Percentiles rank a stretch among this genome's conserved stretches.
These are phyloP conservation scores for Chorisops tibialis DNA, from an alignment of 2,888 invertebrate genomes.

Conservation along the genomic window DNA sequence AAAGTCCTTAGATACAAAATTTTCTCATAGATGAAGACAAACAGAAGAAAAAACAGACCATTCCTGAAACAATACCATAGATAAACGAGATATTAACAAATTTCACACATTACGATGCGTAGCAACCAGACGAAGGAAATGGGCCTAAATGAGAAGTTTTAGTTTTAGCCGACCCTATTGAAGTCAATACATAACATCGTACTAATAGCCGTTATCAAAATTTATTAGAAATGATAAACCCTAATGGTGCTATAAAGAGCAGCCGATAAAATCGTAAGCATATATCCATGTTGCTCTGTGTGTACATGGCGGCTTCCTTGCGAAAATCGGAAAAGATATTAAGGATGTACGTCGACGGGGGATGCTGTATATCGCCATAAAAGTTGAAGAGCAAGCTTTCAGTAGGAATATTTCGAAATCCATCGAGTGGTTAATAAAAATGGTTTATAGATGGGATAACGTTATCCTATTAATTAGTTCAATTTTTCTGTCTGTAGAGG, in stretches of 20 bases:
- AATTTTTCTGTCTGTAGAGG: too few relatives aligned
- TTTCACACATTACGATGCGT: conserved; percentile 1
- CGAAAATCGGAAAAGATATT: too few relatives aligned
- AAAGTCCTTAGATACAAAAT: too few relatives aligned
- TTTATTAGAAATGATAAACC: conserved; percentile 25
- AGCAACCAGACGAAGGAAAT: background rate
- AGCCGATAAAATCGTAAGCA: conserved; percentile 21
- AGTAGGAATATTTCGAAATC: too few relatives aligned
- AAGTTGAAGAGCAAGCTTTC: too few relatives aligned
- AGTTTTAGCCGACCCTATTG: background rate
- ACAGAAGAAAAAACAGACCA: background rate
- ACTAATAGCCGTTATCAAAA: conserved; percentile 25
- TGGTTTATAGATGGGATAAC: too few relatives aligned
- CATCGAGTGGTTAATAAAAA: too few relatives aligned
- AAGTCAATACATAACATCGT: conserved; percentile 14
- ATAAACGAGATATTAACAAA: conserved; percentile 13
- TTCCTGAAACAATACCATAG: background rate
- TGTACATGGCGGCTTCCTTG: too few relatives aligned
- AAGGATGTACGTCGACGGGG: too few relatives aligned
- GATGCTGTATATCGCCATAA: too few relatives aligned
- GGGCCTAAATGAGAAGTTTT: conserved; percentile 9
- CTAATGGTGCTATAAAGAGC: conserved; percentile 23
- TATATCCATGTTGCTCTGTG: too few relatives aligned
- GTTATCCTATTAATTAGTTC: too few relatives aligned
- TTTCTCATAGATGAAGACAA: background rate